phyloP scores from a whole-genome alignment of 2,888 invertebrate species.

The Oxycera nigricornis region DNA sequence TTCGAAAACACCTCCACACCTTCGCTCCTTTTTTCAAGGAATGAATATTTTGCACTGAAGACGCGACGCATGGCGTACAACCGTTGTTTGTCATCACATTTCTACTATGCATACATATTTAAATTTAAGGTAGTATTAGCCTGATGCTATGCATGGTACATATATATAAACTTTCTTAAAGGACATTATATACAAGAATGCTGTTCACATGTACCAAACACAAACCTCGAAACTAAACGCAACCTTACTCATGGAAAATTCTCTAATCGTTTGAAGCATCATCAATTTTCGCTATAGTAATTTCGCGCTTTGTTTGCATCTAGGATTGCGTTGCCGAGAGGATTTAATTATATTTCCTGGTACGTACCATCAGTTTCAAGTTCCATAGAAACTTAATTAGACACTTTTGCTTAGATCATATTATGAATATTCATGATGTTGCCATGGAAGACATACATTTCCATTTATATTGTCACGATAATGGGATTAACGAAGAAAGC shows the following conservation, averaged over 20 bases:
- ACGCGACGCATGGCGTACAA: background rate
- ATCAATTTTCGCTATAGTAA: background rate
- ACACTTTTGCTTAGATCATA: background rate
- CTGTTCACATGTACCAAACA: background rate
- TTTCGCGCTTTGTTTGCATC: background rate
- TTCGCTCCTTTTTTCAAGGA: background rate
- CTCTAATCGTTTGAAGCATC: background rate
- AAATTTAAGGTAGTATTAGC: background rate
- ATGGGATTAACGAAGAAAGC: no score
- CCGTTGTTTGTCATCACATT: background rate
- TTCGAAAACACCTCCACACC: no score
- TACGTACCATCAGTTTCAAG: background rate
- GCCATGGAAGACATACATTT: no score
- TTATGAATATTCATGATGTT: background rate
- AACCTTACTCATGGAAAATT: background rate
- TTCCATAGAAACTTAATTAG: background rate
- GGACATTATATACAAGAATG: background rate
- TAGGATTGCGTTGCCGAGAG: background rate
- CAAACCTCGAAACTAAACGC: background rate
- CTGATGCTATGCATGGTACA: background rate
- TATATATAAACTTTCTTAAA: background rate
- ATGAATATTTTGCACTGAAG: background rate
- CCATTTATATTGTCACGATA: no score
- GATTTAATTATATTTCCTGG: background rate
- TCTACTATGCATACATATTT: background rate